Percentiles rank a stretch among this genome's conserved stretches.
phyloP scores from a whole-genome alignment of 1,140 invertebrate genomes.

The Nephila pilipes region DNA sequence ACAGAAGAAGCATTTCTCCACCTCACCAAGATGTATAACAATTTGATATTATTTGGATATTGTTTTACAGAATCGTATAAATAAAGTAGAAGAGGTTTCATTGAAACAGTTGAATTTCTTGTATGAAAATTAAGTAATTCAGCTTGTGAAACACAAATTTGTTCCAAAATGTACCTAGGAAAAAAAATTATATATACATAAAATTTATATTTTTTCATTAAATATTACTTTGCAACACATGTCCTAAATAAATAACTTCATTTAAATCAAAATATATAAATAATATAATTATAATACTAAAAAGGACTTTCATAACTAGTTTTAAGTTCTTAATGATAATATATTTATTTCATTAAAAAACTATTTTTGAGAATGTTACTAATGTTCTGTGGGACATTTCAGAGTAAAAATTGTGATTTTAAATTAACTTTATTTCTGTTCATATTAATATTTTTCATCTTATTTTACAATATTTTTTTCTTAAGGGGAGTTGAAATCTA shows the following conservation, averaged over 20 bases:
- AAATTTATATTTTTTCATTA: neutral
- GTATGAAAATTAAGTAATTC: slow-evolving; percentile 60
- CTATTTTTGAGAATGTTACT: too few relatives aligned
- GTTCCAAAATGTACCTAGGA: slow-evolving; percentile 42
- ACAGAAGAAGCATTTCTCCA: slow-evolving; percentile 64
- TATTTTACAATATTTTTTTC: too few relatives aligned
- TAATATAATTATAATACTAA: too few relatives aligned
- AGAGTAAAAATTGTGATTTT: too few relatives aligned
- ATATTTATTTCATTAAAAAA: too few relatives aligned
- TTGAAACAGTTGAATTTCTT: slow-evolving; percentile 35
- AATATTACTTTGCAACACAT: neutral
- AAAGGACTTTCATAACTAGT: too few relatives aligned
- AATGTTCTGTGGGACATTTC: too few relatives aligned
- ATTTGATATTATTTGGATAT: slow-evolving; percentile 42
- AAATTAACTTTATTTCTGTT: too few relatives aligned
- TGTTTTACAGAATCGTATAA: slow-evolving; percentile 33
- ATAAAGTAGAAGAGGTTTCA: slow-evolving; percentile 58
- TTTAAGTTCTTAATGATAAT: too few relatives aligned
- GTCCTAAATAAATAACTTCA: neutral
- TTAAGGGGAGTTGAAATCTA: too few relatives aligned
- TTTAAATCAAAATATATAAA: too few relatives aligned
- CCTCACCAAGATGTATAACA: slow-evolving; percentile 41
- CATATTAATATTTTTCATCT: too few relatives aligned
- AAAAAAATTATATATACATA: neutral
- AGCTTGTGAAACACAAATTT: slow-evolving; percentile 50